phyloP scores from a whole-genome alignment of 2,113 vertebrate genomes.

The Lycaon pictus region DNA sequence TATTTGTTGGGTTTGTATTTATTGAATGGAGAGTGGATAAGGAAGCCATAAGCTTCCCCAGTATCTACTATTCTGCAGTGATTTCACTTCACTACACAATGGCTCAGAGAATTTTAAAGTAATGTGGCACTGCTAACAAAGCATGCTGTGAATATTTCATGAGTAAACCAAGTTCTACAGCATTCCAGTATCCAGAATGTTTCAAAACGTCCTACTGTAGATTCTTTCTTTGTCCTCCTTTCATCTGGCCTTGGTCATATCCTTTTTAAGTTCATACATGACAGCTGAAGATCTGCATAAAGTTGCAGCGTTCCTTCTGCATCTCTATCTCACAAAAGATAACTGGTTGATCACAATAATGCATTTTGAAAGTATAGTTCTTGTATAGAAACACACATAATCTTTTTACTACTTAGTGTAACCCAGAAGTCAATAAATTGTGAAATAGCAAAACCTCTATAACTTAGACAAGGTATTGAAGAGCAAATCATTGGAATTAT shows the following conservation, averaged over 20 bases:
- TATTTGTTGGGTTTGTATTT: background rate
- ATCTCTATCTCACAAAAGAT: background rate
- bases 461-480: background rate
- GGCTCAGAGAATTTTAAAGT: background rate
- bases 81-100: background rate
- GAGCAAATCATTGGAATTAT: slow-evolving; percentile 14
- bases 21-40: background rate
- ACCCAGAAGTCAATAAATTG: background rate
- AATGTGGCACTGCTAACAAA: background rate
- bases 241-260: background rate
- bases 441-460: background rate
- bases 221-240: background rate
- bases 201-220: background rate
- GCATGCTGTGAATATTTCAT: background rate
- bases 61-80: background rate
- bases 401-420: background rate
- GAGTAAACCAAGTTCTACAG: background rate
- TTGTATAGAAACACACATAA: background rate
- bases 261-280: background rate
- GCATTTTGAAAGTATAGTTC: background rate
- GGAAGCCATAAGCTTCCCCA: background rate
- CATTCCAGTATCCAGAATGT: background rate
- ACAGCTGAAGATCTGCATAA: background rate
- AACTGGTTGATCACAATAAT: background rate
- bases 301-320: background rate